Conservation (phyloP, 2,888 invertebrate genomes). For the Eilema sororculum region DNA sequence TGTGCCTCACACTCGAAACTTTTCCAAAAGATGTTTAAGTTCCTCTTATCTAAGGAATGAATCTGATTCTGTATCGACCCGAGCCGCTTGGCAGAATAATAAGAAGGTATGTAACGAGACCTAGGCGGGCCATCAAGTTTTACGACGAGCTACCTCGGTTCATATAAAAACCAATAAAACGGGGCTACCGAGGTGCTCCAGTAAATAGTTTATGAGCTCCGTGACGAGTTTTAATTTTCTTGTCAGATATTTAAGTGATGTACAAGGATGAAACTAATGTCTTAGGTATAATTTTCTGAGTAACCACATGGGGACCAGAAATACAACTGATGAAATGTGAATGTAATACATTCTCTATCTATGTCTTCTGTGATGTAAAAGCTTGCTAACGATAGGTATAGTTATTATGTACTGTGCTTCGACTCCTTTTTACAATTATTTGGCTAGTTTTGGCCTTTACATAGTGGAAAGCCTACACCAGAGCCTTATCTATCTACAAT, state of each 20-base stretch:
- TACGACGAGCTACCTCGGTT: slow-evolving; percentile 53
- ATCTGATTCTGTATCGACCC: slow-evolving; percentile 40
- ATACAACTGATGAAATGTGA: no score
- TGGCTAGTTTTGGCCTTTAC: no score
- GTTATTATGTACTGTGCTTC: no score
- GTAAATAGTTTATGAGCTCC: slow-evolving; percentile 46
- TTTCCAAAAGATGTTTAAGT: slow-evolving; percentile 10
- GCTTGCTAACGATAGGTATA: no score
- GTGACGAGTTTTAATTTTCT: slow-evolving; percentile 43
- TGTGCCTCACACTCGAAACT: background rate
- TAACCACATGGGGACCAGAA: no score
- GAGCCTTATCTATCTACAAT: no score
- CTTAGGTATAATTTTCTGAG: no score
- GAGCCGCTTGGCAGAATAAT: slow-evolving; percentile 39
- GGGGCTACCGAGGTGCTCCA: slow-evolving; percentile 37
- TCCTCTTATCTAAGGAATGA: slow-evolving; percentile 28
- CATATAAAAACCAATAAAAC: slow-evolving; percentile 57
- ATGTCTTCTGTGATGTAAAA: no score
- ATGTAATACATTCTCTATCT: no score
- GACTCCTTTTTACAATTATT: no score
- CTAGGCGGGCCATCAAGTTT: slow-evolving; percentile 55
- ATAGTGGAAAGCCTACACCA: no score
- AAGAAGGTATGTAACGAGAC: slow-evolving; percentile 38
- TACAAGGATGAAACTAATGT: background rate
- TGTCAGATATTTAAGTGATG: slow-evolving; percentile 35